Conservation (phyloP, 1,140 invertebrate genomes). For the Drosophila baimaii region DNA sequence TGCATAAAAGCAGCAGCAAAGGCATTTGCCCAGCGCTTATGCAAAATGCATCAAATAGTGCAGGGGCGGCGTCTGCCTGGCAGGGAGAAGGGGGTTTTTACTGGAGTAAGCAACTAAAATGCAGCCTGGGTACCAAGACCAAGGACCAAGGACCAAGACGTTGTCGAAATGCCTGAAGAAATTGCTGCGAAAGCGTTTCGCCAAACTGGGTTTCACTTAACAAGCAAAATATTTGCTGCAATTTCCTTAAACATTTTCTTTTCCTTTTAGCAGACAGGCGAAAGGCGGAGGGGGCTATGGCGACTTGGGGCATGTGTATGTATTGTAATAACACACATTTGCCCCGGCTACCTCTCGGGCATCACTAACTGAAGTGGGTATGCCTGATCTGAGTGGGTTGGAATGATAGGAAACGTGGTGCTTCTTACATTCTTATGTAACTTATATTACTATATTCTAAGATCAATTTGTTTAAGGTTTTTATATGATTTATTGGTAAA, state of each 20-base stretch:
- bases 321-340: constrained; percentile 65
- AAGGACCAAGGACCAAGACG: constrained; percentile 48
- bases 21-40: constrained; percentile 80
- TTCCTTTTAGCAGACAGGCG: constrained; percentile 37
- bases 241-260: constrained; percentile 82
- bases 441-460: not conserved
- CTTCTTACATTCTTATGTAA: not conserved
- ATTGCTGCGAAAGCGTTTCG: constrained; percentile 69
- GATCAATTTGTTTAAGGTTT: not conserved
- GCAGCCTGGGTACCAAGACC: constrained; percentile 23
- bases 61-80: constrained; percentile 6
- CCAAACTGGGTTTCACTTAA: constrained; percentile 80
- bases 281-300: constrained; percentile 3
- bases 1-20: constrained; percentile 82
- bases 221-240: constrained; percentile 82
- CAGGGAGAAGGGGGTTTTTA: constrained; percentile 17
- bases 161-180: constrained; percentile 74
- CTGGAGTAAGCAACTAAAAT: constrained; percentile 63
- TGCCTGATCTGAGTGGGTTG: not conserved
- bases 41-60: constrained; percentile 76
- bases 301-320: constrained; percentile 23
- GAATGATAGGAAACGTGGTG: not conserved
- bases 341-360: constrained; percentile 40
- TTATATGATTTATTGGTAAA: not conserved
- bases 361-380: constrained; percentile 25